Evolutionary conservation across 2,797 vertebrate species (phyloP), one percentile per base, ranked within the genome.

Genomic region (Sorex maritimensis): DNA sequence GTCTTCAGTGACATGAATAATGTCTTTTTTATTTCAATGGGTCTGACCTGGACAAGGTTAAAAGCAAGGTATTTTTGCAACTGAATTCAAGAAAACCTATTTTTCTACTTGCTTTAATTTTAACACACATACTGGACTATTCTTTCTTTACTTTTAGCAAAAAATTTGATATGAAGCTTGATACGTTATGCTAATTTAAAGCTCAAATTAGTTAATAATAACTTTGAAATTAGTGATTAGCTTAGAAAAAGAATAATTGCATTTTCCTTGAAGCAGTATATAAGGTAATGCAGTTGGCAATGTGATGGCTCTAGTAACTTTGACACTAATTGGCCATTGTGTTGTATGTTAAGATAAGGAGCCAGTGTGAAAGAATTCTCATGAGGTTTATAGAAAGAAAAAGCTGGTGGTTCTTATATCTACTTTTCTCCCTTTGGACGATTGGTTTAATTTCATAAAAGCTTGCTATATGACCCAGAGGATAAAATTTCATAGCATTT

Each of bases 171-270:
- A 95, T 28, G 95, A 96, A 97, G 77, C 72, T 93, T 95, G 88
- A 96, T 92, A 97, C 96, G 97, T 97, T 97, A 98, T 96, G 81
- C 81, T 94, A 97, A 98, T 95, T 98, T 97, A 91, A 78, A 77
- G 94, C 96, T 98, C 94, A 96, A 97, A 97, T 97, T 98, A 97
- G 97, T 98, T 97, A 98, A 98, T 96, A 95, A 97, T 97, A 97
- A 97, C 96, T 97, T 97, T 97, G 95, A 98, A 98, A 98, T 98
- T 97, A 97, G 95, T 97, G 97, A 98, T 98, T 98, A 98, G 94
- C 97, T 98, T 98, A 97, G 95, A 90, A 97, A 94, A 96, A 82
- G 81, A 97, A 97, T 96, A 97, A 98, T 97, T 97, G 86, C 68
- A 83, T 97, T 98, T 98, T 93, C 91, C 92, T 96, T 97, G 96